These are phyloP conservation scores for Drosophila picticornis DNA, from an alignment of 2,888 invertebrate genomes.

Conservation along the genomic window DNA sequence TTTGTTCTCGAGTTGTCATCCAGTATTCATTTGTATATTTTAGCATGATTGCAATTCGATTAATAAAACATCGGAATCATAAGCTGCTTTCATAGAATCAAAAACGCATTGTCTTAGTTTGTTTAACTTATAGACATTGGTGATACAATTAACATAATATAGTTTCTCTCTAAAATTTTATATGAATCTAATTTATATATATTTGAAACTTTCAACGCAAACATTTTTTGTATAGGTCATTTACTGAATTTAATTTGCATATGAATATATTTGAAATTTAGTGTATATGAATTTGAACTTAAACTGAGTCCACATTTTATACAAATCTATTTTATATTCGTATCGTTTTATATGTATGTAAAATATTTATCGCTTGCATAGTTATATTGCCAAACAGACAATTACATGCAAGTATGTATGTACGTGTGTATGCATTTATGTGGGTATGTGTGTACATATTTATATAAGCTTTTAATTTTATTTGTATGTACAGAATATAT, in stretches of 20 bases:
- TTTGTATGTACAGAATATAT: slow-evolving; percentile 16
- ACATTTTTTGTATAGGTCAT: slow-evolving; percentile 1
- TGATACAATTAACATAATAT: slow-evolving; percentile 8
- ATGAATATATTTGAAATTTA: slow-evolving; percentile 5
- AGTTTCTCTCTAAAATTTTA: not conserved
- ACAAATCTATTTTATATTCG: slow-evolving; percentile 22
- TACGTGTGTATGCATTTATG: slow-evolving; percentile 8
- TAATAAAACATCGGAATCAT: slow-evolving; percentile 19
- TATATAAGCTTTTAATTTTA: slow-evolving; percentile 7
- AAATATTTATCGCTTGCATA: slow-evolving; percentile 25
- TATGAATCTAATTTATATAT: not conserved
- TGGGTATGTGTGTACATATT: slow-evolving; percentile 14
- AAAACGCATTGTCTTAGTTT: slow-evolving; percentile 10
- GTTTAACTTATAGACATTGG: slow-evolving; percentile 4
- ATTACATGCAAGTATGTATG: not conserved
- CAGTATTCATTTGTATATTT: slow-evolving; percentile 4
- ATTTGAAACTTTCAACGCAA: slow-evolving; percentile 7
- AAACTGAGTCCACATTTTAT: slow-evolving; percentile 26
- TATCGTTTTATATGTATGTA: slow-evolving; percentile 20
- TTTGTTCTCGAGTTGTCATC: slow-evolving; percentile 64
- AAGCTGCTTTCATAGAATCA: not conserved
- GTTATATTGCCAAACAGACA: slow-evolving; percentile 15
- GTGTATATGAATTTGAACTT: slow-evolving; percentile 12
- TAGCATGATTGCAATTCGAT: slow-evolving; percentile 11
- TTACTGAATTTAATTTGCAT: not conserved